Evolutionary conservation across 2,797 vertebrate genomes (phyloP), one percentile per base, ranked within the genome.

Genomic region (Melanotaenia nigrans): DNA sequence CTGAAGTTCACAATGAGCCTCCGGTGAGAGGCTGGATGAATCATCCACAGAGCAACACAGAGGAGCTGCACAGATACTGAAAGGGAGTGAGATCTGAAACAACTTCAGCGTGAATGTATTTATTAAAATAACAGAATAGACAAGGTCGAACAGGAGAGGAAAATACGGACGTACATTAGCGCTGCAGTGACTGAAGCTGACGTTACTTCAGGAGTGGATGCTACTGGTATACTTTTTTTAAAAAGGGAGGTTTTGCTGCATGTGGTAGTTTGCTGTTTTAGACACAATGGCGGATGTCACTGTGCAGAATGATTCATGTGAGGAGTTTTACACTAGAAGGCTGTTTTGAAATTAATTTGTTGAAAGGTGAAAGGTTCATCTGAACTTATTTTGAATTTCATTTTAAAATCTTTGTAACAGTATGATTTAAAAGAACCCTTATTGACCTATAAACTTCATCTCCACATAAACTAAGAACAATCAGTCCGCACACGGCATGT

Each of bases 1-100:
- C 91, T 96, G 96, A 96, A 95, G 96, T 95, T 95, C 94, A 95
- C 93, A 88, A 92, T 90, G 88, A 93, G 94, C 95, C 93, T 96
- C 93, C 93, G 94, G 95, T 94, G 93, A 91, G 88, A 93, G 93
- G 92, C 76, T 81, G 79, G 65, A 54, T 93, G 92, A 94, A 92
- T 94, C 93, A 94, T 85, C 79, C 59, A 38, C 72, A 75, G 68
- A 71, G 49, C 79, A 80, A 73, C 78, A 78, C 74, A 81, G 84
- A 87, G 79, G 75, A 92, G 90, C 84, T 56, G 68, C 89, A 79
- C 79, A 87, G 84, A 89, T 76, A 75, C 67, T 90, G 90, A 92
- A 89, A 86, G 87, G 90, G 81, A 90, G 89, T 77, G 84, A 89
- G 83, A 85, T 74, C 84, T 79, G 86, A 93, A 93, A 90, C 78